Evolutionary conservation across 2,888 invertebrate genomes (phyloP), one percentile per base, ranked within the genome.

Genomic region (Phyllotreta striolata): DNA sequence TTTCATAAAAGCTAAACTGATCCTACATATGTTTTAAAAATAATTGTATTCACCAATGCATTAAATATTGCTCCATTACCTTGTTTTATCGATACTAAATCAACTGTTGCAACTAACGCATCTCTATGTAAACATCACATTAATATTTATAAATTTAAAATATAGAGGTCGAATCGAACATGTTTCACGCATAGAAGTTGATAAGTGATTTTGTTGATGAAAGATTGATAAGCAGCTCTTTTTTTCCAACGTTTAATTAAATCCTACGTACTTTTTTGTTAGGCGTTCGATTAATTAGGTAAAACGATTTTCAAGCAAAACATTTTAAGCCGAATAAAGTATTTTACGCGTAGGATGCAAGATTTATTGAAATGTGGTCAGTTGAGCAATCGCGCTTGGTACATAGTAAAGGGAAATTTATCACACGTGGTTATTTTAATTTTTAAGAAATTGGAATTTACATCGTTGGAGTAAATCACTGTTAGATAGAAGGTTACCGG

Each of bases 71-170:
- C 49, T 12, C 49, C 12, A 6, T 10, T 49, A 37, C 5, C 8
- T 49, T n/a, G 14, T 35, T 49, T 14, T 12, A 35, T 49, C 37
- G 49, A 49, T 13, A 49, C 37, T 49, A 49, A 49, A 49, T 49
- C 49, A 49, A 49, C 49, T 37, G 49, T 49, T 49, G 35, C 9
- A 49, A 8, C 47, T 47, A 5, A 47, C 49, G 34, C 49, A 34
- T 49, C 12, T 10, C 34, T 47, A 10, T 5, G 35, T 49, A 35
- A 49, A 49, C 37, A n/a, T 49, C 34, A 14, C n/a, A 49, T 49
- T 49, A 49, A 49, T 49, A 49, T 49, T 49, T 49, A 49, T 49
- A 49, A 14, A 49, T 49, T 35, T 49, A 49, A 35, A 49, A 24
- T 10, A 49, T 35, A 49, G 49, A 35, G 49, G 49, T 12, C 35